Percentiles rank a stretch among this genome's conserved stretches.
phyloP scores from a whole-genome alignment of 2,888 invertebrate genomes.

The Dromius quadrimaculatus region DNA sequence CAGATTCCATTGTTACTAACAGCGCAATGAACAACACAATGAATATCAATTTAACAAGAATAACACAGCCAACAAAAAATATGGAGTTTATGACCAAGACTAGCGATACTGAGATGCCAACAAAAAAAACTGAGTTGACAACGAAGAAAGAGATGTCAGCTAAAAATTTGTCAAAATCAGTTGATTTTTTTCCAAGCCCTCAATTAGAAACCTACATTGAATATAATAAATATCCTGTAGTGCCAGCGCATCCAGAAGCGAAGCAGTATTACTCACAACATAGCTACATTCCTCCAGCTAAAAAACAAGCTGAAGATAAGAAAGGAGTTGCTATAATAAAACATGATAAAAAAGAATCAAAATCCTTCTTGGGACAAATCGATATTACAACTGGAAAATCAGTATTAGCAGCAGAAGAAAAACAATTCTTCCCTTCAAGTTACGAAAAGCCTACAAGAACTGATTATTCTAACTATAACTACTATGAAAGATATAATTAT shows the following conservation, averaged over 20 bases:
- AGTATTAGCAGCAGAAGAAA: slow-evolving; percentile 24
- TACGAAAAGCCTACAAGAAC: slow-evolving; percentile 32
- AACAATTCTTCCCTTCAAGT: slow-evolving; percentile 27
- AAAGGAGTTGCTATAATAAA: slow-evolving; percentile 1
- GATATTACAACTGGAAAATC: slow-evolving; percentile 1
- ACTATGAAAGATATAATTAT: slow-evolving; percentile 35
- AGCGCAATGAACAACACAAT: slow-evolving; percentile 1
- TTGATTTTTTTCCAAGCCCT: slow-evolving; percentile 69
- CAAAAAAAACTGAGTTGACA: no score
- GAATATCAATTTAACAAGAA: slow-evolving; percentile 24
- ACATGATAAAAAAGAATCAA: not conserved
- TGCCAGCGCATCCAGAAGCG: slow-evolving; percentile 61
- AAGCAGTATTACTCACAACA: slow-evolving; percentile 57
- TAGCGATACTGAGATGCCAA: no score
- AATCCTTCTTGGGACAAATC: not conserved
- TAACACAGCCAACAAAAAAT: slow-evolving; percentile 39
- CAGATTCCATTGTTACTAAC: not conserved
- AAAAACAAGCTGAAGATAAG: slow-evolving; percentile 2
- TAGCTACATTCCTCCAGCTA: slow-evolving; percentile 3
- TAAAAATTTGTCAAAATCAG: slow-evolving; percentile 7
- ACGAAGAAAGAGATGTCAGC: not conserved
- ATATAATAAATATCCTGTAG: slow-evolving; percentile 64
- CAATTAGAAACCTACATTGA: slow-evolving; percentile 68
- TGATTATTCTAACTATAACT: slow-evolving; percentile 28
- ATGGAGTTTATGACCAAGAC: no score